Evolutionary conservation across 2,888 invertebrate species (phyloP).

Genomic region (Ennomos quercinarius): DNA sequence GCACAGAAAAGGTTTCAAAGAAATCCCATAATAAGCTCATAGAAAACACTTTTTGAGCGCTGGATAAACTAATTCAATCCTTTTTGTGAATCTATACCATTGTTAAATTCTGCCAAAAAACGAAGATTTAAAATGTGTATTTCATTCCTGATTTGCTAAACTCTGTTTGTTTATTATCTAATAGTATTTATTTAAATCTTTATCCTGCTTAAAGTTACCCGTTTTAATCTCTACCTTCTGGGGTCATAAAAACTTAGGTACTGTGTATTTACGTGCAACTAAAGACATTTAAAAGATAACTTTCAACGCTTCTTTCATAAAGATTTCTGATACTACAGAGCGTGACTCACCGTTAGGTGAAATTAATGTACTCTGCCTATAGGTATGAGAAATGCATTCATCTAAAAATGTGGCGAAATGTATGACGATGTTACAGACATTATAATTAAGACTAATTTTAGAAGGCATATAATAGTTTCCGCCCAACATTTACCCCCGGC

Average conservation of each 20-base stretch:
- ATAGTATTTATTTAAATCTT: slow-evolving; percentile 81
- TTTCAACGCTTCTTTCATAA: slow-evolving; percentile 12
- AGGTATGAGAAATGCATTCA: too few species aligned
- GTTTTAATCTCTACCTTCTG: slow-evolving; percentile 62
- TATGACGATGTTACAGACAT: too few species aligned
- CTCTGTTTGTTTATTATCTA: slow-evolving; percentile 78
- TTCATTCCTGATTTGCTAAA: slow-evolving; percentile 56
- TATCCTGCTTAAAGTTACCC: slow-evolving; percentile 77
- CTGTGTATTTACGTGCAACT: slow-evolving; percentile 68
- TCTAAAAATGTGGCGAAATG: too few species aligned
- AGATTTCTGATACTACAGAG: too few species aligned
- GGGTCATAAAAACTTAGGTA: slow-evolving; percentile 49
- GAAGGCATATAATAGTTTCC: too few species aligned
- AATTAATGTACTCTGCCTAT: too few species aligned
- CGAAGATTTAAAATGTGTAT: slow-evolving; percentile 45
- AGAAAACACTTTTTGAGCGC: slow-evolving; percentile 68
- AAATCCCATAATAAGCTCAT: slow-evolving; percentile 64
- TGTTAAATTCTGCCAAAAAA: slow-evolving; percentile 62
- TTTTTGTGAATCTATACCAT: slow-evolving; percentile 70
- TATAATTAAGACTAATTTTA: too few species aligned
- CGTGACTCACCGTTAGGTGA: too few species aligned
- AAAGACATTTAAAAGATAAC: slow-evolving; percentile 65
- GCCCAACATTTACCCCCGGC: too few species aligned
- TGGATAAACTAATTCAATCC: slow-evolving; percentile 74
- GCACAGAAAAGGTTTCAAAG: slow-evolving; percentile 59